phyloP scores from a whole-genome alignment of 2,888 invertebrate genomes.

The Stratiomys singularior region DNA sequence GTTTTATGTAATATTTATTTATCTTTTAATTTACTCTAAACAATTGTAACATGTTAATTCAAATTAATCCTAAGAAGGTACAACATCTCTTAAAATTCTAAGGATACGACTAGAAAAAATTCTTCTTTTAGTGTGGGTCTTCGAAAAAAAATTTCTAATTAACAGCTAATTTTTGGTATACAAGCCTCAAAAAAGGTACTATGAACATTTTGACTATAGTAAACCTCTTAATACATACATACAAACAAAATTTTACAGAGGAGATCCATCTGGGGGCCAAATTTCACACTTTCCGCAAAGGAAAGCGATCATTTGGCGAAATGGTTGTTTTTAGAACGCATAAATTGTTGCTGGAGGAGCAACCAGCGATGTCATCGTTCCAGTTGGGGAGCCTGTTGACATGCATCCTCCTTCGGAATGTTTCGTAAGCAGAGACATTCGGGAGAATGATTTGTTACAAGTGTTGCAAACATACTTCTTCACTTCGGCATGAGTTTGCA shows the following conservation, averaged over 20 bases:
- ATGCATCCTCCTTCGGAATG: conserved; percentile 61
- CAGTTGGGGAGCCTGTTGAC: background rate
- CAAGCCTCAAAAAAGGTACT: conserved; percentile 24
- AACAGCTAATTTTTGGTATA: conserved; percentile 22
- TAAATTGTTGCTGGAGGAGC: conserved; percentile 3
- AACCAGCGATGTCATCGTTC: background rate
- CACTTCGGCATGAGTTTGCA: conserved; percentile 64
- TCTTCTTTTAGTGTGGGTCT: too few species aligned
- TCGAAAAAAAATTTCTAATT: conserved; percentile 19
- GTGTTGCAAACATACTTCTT: conserved; percentile 63
- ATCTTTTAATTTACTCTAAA: too few species aligned
- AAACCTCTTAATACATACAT: background rate
- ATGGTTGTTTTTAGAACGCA: background rate
- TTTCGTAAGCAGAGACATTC: conserved; percentile 64
- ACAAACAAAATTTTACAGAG: conserved; percentile 10
- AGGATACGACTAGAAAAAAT: too few species aligned
- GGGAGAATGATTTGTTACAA: conserved; percentile 63
- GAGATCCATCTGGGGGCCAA: background rate
- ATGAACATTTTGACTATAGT: background rate
- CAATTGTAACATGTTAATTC: too few species aligned
- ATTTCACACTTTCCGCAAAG: conserved; percentile 11
- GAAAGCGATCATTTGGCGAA: conserved; percentile 24
- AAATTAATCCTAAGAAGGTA: too few species aligned
- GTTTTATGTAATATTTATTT: too few species aligned
- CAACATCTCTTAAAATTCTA: too few species aligned